A percentile compares a stretch with the other conserved stretches of the same genome.
Evolutionary conservation across 2,797 vertebrate genomes (phyloP).

Genomic region (Amazonetta brasiliensis): DNA sequence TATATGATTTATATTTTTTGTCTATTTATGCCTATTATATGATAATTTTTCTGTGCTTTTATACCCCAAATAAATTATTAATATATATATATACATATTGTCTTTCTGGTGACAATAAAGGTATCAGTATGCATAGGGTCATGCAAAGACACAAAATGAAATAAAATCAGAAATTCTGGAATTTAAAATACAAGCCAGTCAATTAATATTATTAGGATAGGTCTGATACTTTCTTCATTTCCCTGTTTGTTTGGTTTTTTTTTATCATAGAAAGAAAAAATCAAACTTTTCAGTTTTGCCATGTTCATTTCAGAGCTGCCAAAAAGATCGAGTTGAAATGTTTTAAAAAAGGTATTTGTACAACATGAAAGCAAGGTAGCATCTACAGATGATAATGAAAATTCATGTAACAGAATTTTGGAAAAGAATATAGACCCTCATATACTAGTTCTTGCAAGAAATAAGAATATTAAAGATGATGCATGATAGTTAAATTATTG

Average conservation of each 20-base stretch:
- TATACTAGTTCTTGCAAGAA: background rate
- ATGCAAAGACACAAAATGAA: background rate
- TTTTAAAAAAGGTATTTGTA: background rate
- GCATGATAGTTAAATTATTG: background rate
- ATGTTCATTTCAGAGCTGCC: background rate
- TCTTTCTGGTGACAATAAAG: background rate
- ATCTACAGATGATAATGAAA: background rate
- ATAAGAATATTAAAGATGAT: background rate
- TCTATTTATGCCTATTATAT: background rate
- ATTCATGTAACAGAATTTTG: background rate
- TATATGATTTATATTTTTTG: background rate
- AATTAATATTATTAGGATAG: background rate
- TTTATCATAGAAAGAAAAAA: background rate
- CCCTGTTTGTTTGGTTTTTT: background rate
- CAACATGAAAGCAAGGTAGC: background rate
- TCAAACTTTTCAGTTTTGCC: background rate
- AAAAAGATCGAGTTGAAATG: background rate
- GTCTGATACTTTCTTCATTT: background rate
- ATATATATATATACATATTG: background rate
- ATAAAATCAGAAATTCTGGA: background rate
- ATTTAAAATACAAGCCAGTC: background rate
- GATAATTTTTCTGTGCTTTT: background rate
- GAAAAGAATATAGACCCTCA: background rate
- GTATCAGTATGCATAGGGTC: background rate
- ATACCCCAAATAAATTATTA: background rate